phyloP scores from a whole-genome alignment of 92 coral and sea anemone genomes.

The Heliopora coerulea region DNA sequence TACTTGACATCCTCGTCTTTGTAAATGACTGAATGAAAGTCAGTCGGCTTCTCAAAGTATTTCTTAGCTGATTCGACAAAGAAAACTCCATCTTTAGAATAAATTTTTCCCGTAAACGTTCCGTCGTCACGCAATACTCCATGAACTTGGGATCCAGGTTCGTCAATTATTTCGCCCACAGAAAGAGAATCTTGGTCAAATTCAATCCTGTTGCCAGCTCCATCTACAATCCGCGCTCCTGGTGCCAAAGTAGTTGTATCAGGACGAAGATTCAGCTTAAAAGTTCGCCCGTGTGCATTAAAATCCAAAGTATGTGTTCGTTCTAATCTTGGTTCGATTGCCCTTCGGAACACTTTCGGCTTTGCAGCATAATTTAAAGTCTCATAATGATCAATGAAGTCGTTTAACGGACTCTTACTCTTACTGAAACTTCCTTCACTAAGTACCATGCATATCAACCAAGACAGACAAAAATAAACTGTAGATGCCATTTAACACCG shows the following conservation, averaged over 20 bases:
- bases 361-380: slow-evolving; percentile 59
- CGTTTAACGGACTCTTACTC: slow-evolving; percentile 46
- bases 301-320: slow-evolving; percentile 63
- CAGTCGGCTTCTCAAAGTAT: slow-evolving; percentile 62
- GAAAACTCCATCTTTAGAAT: slow-evolving; percentile 59
- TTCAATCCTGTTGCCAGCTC: slow-evolving; percentile 66
- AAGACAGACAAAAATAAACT: too few relatives aligned
- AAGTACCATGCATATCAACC: not conserved
- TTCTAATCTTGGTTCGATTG: slow-evolving; percentile 44
- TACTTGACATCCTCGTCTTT: slow-evolving; percentile 70
- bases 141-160: slow-evolving; percentile 71
- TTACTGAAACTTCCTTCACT: too few relatives aligned
- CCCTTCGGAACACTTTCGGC: slow-evolving; percentile 64
- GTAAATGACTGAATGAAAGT: slow-evolving; percentile 92
- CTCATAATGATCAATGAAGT: slow-evolving; percentile 72
- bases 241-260: slow-evolving; percentile 68
- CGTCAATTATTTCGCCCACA: slow-evolving; percentile 77
- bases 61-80: slow-evolving; percentile 86
- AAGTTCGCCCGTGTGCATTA: slow-evolving; percentile 67
- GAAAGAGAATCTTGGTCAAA: slow-evolving; percentile 69
- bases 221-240: slow-evolving; percentile 72
- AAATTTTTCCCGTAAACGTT: slow-evolving; percentile 83
- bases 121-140: slow-evolving; percentile 81
- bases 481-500: too few relatives aligned
- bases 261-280: slow-evolving; percentile 61